These are phyloP conservation scores for Drosophila yakuba DNA, from an alignment of 1,140 invertebrate species.

Conservation along the genomic window DNA sequence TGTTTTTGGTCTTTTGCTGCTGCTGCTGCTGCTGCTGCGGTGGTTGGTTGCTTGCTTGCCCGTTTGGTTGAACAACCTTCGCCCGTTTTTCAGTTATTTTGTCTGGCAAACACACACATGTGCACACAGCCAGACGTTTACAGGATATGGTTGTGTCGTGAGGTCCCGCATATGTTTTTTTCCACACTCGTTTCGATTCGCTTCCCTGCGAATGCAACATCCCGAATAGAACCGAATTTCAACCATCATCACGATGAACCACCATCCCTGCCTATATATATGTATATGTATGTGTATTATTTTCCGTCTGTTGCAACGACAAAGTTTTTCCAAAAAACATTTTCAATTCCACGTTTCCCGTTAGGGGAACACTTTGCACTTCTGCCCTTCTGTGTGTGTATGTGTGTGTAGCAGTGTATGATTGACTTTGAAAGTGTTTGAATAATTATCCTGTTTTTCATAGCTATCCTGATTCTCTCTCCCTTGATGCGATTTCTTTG, in stretches of 20 bases:
- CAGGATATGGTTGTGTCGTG: slow-evolving; percentile 65
- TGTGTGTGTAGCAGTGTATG: not conserved
- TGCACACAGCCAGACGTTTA: slow-evolving; percentile 39
- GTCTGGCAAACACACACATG: slow-evolving; percentile 47
- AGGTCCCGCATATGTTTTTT: slow-evolving; percentile 75
- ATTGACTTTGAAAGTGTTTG: slow-evolving; percentile 78
- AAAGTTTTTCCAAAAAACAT: slow-evolving; percentile 47
- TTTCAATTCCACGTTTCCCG: slow-evolving; percentile 43
- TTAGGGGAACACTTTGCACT: slow-evolving; percentile 26
- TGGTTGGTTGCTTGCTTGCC: slow-evolving; percentile 48
- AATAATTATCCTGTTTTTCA: slow-evolving; percentile 76
- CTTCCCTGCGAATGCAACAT: slow-evolving; percentile 60
- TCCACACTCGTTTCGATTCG: slow-evolving; percentile 60
- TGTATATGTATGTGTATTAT: not conserved
- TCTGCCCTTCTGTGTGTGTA: slow-evolving; percentile 23
- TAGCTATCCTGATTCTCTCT: not conserved
- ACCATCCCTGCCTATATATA: not conserved
- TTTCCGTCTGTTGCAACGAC: slow-evolving; percentile 29
- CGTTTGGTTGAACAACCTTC: slow-evolving; percentile 78
- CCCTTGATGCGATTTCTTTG: slow-evolving; percentile 44
- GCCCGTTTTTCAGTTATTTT: slow-evolving; percentile 76
- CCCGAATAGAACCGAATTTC: slow-evolving; percentile 12
- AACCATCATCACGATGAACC: slow-evolving; percentile 4
- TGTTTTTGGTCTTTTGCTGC: slow-evolving; percentile 40
- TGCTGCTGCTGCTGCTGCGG: slow-evolving; percentile 41